These are phyloP conservation scores for Vanessa atalanta DNA, from an alignment of 1,140 invertebrate species.

Conservation along the genomic window DNA sequence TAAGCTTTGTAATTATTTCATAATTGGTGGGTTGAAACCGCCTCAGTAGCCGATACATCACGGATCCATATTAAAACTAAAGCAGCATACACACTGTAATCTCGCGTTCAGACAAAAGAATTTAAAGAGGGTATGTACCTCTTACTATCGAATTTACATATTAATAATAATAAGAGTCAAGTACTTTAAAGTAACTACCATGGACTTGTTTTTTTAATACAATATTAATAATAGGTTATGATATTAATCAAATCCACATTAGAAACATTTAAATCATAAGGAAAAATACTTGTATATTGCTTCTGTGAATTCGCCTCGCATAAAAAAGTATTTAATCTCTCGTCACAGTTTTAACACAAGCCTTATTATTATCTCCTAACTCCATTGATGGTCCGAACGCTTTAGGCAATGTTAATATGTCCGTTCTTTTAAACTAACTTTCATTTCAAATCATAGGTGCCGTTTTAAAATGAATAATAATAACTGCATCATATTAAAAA, in stretches of 20 bases:
- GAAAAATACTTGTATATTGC: background rate
- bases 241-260: background rate
- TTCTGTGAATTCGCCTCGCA: background rate
- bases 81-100: slow-evolving; percentile 27
- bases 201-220: too few relatives aligned
- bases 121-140: background rate
- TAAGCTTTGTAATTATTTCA: slow-evolving; percentile 72
- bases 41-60: slow-evolving; percentile 65
- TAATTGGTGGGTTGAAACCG: slow-evolving; percentile 64
- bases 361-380: slow-evolving; percentile 22
- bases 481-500: slow-evolving; percentile 23
- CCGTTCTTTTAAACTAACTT: slow-evolving; percentile 24
- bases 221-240: background rate
- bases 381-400: slow-evolving; percentile 16
- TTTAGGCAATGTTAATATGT: slow-evolving; percentile 16
- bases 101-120: background rate
- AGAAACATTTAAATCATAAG: background rate
- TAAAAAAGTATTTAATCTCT: slow-evolving; percentile 5
- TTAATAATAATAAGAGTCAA: background rate
- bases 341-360: slow-evolving; percentile 7
- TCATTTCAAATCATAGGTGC: slow-evolving; percentile 17
- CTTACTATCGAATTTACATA: background rate
- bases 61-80: slow-evolving; percentile 45
- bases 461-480: slow-evolving; percentile 25
- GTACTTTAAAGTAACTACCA: background rate